Evolutionary conservation across 1,140 invertebrate genomes (phyloP).

Genomic region (Drosophila ironensis): DNA sequence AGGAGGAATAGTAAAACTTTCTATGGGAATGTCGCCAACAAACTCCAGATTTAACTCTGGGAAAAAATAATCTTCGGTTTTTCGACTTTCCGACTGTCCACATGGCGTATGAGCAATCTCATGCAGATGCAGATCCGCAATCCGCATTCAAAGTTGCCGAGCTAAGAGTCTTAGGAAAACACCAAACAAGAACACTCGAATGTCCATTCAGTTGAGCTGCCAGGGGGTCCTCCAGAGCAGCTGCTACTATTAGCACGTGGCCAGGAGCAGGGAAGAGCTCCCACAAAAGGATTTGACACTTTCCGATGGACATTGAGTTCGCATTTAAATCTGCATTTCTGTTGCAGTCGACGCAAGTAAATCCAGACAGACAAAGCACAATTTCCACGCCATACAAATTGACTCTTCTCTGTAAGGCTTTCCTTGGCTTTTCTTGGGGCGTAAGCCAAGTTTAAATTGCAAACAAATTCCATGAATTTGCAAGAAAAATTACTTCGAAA

Average conservation of each 20-base stretch:
- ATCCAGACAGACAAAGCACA: conserved; percentile 10
- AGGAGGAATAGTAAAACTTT: conserved; percentile 15
- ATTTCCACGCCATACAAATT: background rate
- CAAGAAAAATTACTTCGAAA: conserved; percentile 12
- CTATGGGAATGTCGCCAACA: conserved; percentile 7
- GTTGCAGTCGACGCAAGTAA: conserved; percentile 24
- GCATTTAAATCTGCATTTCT: conserved; percentile 32
- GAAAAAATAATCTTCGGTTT: conserved; percentile 28
- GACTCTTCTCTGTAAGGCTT: conserved; percentile 1
- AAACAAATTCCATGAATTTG: conserved; percentile 5
- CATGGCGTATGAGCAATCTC: conserved; percentile 35
- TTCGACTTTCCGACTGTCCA: conserved; percentile 11
- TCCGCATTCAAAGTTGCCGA: conserved; percentile 31
- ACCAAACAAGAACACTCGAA: conserved; percentile 23
- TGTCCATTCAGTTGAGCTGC: conserved; percentile 29
- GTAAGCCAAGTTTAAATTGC: conserved; percentile 3
- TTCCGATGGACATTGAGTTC: conserved; percentile 26
- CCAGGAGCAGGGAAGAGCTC: conserved; percentile 11
- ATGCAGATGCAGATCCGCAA: conserved; percentile 22
- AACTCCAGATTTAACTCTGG: conserved; percentile 2
- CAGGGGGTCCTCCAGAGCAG: conserved; percentile 27
- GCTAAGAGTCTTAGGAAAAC: conserved; percentile 37
- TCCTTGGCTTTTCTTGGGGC: background rate
- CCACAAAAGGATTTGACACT: conserved; percentile 30
- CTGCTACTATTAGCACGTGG: conserved; percentile 34